Base-by-base conservation (phyloP, 2,797 vertebrate species). In the Salmo trutta region DNA sequence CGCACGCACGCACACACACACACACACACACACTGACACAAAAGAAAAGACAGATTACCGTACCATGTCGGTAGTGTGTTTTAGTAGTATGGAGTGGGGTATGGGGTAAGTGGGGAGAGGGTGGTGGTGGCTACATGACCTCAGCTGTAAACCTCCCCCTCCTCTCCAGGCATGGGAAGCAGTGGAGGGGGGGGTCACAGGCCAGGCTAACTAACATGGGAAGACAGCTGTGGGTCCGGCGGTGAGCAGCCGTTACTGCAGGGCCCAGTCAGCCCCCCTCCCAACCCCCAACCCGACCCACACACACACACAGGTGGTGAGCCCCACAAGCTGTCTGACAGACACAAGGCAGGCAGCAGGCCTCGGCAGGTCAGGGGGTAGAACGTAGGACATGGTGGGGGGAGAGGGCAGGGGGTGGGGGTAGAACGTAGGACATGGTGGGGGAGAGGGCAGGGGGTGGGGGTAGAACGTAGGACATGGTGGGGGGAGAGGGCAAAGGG, bases 151-250 rank as follows among this genome's bases (percentile, higher is more conserved):
- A 91, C 89, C 90, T 88, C 83, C 82, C 87, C 84, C 80, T 80
- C 83, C 79, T 80, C 68, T 84, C 67, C 83, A 78, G 87, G 86
- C 91, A 88, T 94, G 94, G 92, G 94, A 94, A 94, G 90, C 89
- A 86, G 84, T 86, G 83, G 84, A 89, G 87, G 86, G 89, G 91
- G 91, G 88, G 89, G 88, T 88, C 83, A 93, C 91, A 33, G 31
- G 68, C 19, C 16, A 16, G 71, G 10, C 47, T 52, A 53, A 19
- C 71, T 66, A 72, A 79, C 67, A 16, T 84, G 81, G 73, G 72
- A 85, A 90, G 91, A 93, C 94, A 94, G 93, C 94, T 94, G 94
- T 90, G 82, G 85, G 87, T 91, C 93, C 67, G 91, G 89, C 86
- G 83, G 79, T 75, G 85, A 93, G 91, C 92, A 93, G 92, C 91